Conservation (phyloP, 2,888 invertebrate species). For the Melieria crassipennis region DNA sequence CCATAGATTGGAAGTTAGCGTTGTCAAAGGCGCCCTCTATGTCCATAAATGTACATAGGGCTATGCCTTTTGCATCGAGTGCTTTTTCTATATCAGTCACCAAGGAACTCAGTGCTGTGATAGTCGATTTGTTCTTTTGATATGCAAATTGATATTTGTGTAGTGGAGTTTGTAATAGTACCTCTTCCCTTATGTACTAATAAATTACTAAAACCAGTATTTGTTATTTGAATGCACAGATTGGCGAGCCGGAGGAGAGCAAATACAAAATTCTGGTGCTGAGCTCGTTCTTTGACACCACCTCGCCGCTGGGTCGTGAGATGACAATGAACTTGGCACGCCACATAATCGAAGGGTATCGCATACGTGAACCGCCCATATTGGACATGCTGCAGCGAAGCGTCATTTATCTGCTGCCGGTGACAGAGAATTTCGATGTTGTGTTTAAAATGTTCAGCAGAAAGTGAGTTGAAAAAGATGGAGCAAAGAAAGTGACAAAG, state of each 20-base stretch:
- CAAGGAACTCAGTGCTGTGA: no score
- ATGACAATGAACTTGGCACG: conserved; percentile 82
- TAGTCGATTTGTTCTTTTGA: no score
- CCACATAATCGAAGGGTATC: conserved; percentile 80
- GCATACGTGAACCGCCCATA: conserved; percentile 74
- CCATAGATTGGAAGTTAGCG: no score
- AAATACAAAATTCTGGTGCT: conserved; percentile 87
- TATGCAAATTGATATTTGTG: no score
- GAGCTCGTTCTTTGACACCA: conserved; percentile 80
- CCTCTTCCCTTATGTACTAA: no score
- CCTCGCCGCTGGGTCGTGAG: conserved; percentile 87
- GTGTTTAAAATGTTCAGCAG: conserved; percentile 53
- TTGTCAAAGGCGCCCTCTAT: no score
- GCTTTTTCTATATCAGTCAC: no score
- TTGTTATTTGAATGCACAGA: conserved; percentile 64
- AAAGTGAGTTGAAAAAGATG: conserved; percentile 52
- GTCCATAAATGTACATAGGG: no score
- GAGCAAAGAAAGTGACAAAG: no score
- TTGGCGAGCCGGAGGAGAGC: conserved; percentile 79
- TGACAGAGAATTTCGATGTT: conserved; percentile 54
- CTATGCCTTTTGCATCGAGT: no score
- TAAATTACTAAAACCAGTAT: background rate
- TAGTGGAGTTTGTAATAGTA: no score
- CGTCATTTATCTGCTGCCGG: conserved; percentile 83
- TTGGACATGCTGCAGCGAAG: conserved; percentile 74